These are phyloP conservation scores for Lasioglossum baleicum DNA, from an alignment of 1,140 invertebrate species.

Conservation along the genomic window DNA sequence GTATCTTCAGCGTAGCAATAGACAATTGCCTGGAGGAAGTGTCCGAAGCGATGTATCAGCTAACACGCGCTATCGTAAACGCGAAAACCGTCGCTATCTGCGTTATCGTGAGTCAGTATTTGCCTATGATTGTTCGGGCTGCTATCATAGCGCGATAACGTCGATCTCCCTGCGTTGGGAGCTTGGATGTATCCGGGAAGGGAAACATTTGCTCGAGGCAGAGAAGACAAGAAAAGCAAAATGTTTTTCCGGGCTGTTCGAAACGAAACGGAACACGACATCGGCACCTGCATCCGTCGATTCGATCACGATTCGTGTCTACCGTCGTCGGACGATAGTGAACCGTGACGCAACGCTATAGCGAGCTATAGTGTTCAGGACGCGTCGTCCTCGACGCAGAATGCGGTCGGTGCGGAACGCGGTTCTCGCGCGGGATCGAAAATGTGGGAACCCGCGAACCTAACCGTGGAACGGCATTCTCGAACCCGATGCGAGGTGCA, in stretches of 20 bases:
- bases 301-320: not conserved
- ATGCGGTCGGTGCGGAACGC: not conserved
- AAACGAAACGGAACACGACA: too few species aligned
- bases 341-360: not conserved
- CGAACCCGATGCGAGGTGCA: not conserved
- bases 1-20: too few species aligned
- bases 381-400: not conserved
- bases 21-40: not conserved
- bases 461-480: conserved; percentile 24
- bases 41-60: not conserved
- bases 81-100: not conserved
- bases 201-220: not conserved
- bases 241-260: too few species aligned
- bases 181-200: not conserved
- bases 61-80: not conserved
- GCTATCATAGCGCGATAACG: not conserved
- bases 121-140: not conserved
- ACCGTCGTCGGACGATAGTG: too few species aligned
- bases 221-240: not conserved
- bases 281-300: too few species aligned
- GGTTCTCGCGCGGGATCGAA: conserved; percentile 8
- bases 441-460: conserved; percentile 27
- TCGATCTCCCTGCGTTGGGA: not conserved
- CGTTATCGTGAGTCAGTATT: not conserved
- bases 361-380: not conserved